These are phyloP conservation scores for Eristalinus sepulchralis DNA, from an alignment of 2,888 invertebrate genomes.

Conservation along the genomic window DNA sequence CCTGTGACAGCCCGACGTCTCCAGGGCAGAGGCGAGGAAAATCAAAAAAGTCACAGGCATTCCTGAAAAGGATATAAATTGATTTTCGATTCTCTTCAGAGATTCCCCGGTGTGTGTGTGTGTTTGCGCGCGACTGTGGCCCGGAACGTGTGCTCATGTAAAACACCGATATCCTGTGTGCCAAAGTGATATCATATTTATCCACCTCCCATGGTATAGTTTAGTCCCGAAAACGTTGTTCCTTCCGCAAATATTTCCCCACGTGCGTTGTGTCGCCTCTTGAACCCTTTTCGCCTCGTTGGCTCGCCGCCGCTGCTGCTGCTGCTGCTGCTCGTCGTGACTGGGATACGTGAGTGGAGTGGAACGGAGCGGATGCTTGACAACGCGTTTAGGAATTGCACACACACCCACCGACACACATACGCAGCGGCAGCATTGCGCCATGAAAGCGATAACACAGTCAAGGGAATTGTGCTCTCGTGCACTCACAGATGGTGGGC, in stretches of 20 bases:
- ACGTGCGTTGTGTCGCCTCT: neutral
- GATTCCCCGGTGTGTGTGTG: neutral
- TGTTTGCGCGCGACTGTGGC: neutral
- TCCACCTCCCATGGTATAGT: constrained; percentile 1
- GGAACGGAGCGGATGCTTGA: neutral
- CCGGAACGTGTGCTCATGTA: neutral
- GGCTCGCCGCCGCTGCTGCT: neutral
- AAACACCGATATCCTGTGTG: constrained; percentile 21
- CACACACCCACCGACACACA: neutral
- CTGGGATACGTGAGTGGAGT: neutral
- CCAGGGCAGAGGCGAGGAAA: neutral
- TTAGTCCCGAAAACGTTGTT: constrained; percentile 9
- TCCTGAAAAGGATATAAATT: constrained; percentile 42
- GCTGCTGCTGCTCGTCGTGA: neutral
- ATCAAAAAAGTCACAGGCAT: neutral
- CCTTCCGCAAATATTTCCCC: constrained; percentile 24
- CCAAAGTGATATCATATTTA: constrained; percentile 37
- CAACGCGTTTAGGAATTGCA: constrained; percentile 34
- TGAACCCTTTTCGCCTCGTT: constrained; percentile 7
- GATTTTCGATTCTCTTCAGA: constrained; percentile 30
- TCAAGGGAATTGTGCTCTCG: constrained; percentile 13
- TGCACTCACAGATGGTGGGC: neutral
- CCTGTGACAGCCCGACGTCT: neutral
- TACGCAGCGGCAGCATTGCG: constrained; percentile 4
- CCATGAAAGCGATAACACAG: constrained; percentile 28